Evolutionary conservation across 2,113 vertebrate genomes (phyloP).

Genomic region (Mesocricetus auratus): DNA sequence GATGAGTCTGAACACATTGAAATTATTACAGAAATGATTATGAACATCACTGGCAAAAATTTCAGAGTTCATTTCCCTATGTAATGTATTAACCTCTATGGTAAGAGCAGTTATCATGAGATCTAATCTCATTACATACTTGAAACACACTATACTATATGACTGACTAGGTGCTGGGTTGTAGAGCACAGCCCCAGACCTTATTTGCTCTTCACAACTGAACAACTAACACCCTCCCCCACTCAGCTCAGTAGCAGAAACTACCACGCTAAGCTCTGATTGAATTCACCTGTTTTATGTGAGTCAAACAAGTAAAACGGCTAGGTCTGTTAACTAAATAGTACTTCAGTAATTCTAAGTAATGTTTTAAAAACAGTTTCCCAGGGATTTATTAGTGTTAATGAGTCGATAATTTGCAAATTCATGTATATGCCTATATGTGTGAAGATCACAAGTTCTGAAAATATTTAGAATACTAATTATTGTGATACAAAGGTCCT

Average conservation of each 20-base stretch:
- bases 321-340: not conserved
- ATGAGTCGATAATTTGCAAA: slow-evolving; percentile 10
- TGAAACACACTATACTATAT: not conserved
- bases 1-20: not conserved
- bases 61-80: not conserved
- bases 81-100: not conserved
- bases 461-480: not conserved
- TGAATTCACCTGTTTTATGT: too few species aligned
- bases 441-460: not conserved
- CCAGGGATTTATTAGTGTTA: not conserved
- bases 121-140: not conserved
- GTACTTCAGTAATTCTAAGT: not conserved
- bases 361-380: not conserved
- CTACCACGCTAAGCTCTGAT: not conserved
- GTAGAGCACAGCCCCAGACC: too few species aligned
- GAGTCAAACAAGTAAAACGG: too few species aligned
- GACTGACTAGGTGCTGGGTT: not conserved
- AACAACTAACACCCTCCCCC: not conserved
- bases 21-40: not conserved
- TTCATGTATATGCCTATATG: not conserved
- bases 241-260: not conserved
- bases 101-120: not conserved
- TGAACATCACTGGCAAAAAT: not conserved
- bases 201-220: not conserved
- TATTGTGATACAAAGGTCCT: not conserved